Conservation (phyloP, 2,797 vertebrate species). For the Gadopsis bispinosus region DNA sequence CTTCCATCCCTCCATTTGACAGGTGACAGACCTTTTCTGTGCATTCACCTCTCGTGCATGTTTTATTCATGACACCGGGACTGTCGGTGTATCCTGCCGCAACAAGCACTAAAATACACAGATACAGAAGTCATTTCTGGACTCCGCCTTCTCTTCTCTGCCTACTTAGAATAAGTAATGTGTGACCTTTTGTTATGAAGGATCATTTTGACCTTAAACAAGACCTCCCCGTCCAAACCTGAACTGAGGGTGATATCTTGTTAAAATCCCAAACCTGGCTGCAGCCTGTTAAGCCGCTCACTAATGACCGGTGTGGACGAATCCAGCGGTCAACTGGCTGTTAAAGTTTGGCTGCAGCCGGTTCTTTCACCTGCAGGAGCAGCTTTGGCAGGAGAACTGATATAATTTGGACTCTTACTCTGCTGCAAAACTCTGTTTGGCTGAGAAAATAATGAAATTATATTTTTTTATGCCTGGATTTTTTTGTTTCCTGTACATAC, state of each 20-base stretch:
- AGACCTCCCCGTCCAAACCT: background rate
- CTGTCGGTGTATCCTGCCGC: background rate
- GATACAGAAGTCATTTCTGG: background rate
- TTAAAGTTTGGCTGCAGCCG: background rate
- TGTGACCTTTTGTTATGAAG: background rate
- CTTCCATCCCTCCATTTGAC: background rate
- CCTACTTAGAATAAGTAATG: background rate
- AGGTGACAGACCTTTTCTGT: conserved; percentile 3
- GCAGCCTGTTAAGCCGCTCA: background rate
- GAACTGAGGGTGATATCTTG: background rate
- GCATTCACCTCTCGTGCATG: background rate
- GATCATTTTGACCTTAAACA: background rate
- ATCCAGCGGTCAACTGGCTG: background rate
- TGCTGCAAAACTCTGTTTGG: background rate
- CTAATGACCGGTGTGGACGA: background rate
- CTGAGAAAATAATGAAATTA: background rate
- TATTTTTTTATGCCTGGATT: background rate
- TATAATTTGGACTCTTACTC: background rate
- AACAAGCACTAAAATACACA: background rate
- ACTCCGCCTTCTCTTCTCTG: background rate
- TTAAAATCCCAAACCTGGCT: background rate
- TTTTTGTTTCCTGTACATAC: background rate
- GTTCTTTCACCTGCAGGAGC: background rate
- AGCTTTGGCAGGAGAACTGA: background rate
- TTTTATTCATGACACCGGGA: conserved; percentile 8